These are phyloP conservation scores for Lasiurus cinereus DNA, from an alignment of 2,113 vertebrate species.

Conservation along the genomic window DNA sequence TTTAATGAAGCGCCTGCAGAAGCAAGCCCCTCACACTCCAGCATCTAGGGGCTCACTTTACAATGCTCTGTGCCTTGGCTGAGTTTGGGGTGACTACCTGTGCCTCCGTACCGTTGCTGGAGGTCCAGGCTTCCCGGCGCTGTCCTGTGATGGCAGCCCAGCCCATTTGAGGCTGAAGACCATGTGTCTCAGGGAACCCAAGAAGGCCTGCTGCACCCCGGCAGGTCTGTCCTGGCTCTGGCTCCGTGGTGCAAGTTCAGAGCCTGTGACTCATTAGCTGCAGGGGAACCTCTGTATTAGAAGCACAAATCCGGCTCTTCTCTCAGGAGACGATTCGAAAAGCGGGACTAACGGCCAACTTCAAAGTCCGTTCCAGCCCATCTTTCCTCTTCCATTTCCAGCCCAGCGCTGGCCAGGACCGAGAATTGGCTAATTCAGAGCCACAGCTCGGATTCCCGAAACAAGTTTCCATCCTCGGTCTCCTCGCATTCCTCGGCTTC, in stretches of 20 bases:
- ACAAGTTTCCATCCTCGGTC: conserved; percentile 75
- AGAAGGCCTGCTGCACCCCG: conserved; percentile 42
- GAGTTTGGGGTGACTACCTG: neutral
- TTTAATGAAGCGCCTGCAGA: neutral
- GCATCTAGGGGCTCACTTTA: neutral
- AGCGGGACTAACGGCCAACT: neutral
- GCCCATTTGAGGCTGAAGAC: conserved; percentile 57
- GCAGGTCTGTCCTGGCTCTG: neutral
- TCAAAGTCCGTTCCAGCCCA: neutral
- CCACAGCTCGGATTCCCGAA: conserved; percentile 50
- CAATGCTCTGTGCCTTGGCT: neutral
- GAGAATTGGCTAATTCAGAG: conserved; percentile 3
- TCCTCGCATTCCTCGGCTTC: conserved; percentile 68
- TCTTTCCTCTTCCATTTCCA: neutral
- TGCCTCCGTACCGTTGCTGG: neutral
- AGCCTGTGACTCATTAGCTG: neutral
- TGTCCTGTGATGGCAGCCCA: conserved; percentile 10
- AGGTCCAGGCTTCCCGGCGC: neutral
- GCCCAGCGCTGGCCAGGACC: conserved; percentile 64
- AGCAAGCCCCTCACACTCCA: neutral
- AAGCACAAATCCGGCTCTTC: neutral
- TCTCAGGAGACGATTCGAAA: neutral
- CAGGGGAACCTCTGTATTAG: neutral
- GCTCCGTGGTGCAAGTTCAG: neutral
- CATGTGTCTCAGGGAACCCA: neutral